Percentiles rank a stretch among this genome's conserved stretches.
Conservation (phyloP, 2,113 vertebrate genomes). For the Nicator chloris region DNA sequence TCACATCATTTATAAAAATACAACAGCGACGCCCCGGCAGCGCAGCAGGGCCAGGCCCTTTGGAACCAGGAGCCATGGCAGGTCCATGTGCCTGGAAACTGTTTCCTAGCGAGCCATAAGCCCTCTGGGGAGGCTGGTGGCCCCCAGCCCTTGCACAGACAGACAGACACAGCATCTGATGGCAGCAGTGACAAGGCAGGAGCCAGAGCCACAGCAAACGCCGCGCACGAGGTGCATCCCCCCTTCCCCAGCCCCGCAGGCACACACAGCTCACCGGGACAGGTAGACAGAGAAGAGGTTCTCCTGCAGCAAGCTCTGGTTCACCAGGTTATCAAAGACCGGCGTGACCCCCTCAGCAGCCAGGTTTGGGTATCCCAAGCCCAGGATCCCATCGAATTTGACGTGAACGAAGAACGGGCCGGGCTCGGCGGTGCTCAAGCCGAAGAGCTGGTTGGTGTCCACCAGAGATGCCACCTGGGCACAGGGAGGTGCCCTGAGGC, state of each 20-base stretch:
- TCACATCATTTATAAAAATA: too few species aligned
- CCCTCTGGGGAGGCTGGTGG: neutral
- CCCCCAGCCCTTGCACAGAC: neutral
- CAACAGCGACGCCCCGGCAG: accelerated
- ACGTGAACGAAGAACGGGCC: conserved; percentile 42
- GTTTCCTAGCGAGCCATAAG: accelerated
- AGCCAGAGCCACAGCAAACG: neutral
- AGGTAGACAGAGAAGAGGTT: conserved; percentile 69
- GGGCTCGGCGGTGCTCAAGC: conserved; percentile 56
- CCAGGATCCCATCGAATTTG: conserved; percentile 71
- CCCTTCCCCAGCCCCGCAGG: neutral
- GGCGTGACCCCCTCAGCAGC: conserved; percentile 24
- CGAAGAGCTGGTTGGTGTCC: conserved; percentile 54
- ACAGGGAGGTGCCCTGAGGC: neutral
- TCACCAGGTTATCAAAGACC: conserved; percentile 68
- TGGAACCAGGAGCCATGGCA: neutral
- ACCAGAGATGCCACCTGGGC: conserved; percentile 53
- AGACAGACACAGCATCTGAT: accelerated
- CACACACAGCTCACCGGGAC: neutral
- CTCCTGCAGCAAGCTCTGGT: conserved; percentile 35
- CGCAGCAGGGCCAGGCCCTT: neutral
- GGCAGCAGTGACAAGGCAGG: neutral
- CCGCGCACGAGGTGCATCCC: accelerated
- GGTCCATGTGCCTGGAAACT: neutral
- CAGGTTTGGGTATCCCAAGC: conserved; percentile 63